Base-by-base conservation (phyloP, 2,888 invertebrate genomes). In the Schizaphis graminum region DNA sequence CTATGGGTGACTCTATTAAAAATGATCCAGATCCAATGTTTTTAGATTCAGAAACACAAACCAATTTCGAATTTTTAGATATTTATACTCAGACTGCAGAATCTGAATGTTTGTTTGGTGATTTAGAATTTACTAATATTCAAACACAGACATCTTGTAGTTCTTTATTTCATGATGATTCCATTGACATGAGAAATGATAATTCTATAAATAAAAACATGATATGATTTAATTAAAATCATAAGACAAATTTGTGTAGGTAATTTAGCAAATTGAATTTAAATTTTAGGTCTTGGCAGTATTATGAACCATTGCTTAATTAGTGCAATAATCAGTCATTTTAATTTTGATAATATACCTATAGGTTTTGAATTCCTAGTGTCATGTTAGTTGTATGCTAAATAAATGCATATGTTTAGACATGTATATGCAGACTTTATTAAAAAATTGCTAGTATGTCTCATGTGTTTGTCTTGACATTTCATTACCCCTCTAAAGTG, bases 21-120 rank as follows among this genome's bases (percentile, higher is more conserved):
- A 77, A 44, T n/a, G 89, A 94, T 10, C 7, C 91, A 2, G 94
- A 94, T 91, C 91, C 94, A 10, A 90, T 95, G 92, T 95, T 93
- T 87, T 90, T 94, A 16, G 94, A 95, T 90, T 94, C 94, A 24
- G 95, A 95, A 91, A 95, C 95, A 26, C 95, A 95, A 87, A 95
- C 95, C 0, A 94, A 93, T 89, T 94, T 94, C 91, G 94, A 92
- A 57, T 94, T 91, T 89, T 94, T 94, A 84, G 94, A 95, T 49
- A 95, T 94, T 57, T 94, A 94, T 87, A 95, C 95, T 35, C 95
- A 95, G 47, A 95, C 95, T n/a, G 92, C 92, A n/a, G 94, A 95
- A 61, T 92, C 94, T 89, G 92, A 92, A 88, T 53, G 94, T 61
- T 67, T 95, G 44, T 95, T 95, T 91, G 94, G 94, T 21, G 95